Percentiles rank a stretch among this genome's conserved stretches.
Conservation (phyloP, 1,140 invertebrate genomes). For the Heliothis subflexa region DNA sequence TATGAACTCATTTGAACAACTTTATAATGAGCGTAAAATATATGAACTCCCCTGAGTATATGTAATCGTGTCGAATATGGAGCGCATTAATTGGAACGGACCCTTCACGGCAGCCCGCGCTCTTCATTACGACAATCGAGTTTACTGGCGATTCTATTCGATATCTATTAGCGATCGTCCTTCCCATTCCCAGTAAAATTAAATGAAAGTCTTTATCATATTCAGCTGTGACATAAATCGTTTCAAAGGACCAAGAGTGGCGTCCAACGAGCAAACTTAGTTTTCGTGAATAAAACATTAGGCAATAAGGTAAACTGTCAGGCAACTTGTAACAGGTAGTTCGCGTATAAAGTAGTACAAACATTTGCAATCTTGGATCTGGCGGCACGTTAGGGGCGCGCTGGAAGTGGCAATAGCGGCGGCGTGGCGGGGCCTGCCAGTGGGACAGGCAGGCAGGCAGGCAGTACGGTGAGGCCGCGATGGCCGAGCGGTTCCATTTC, state of each 20-base stretch:
- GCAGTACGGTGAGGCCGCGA: slow-evolving; percentile 6
- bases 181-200: slow-evolving; percentile 5
- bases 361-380: slow-evolving; percentile 17
- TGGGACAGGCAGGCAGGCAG: not conserved
- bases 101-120: slow-evolving; percentile 56
- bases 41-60: slow-evolving; percentile 45
- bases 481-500: slow-evolving; percentile 50
- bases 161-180: slow-evolving; percentile 39
- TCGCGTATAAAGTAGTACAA: slow-evolving; percentile 2
- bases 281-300: slow-evolving; percentile 23
- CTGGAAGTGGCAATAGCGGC: not conserved
- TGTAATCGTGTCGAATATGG: slow-evolving; percentile 63
- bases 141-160: slow-evolving; percentile 55
- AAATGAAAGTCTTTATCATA: slow-evolving; percentile 3
- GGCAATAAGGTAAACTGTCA: slow-evolving; percentile 2
- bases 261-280: not conserved
- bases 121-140: slow-evolving; percentile 65
- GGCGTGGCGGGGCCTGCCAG: too few relatives aligned
- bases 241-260: not conserved
- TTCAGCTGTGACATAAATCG: not conserved
- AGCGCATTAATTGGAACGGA: slow-evolving; percentile 66
- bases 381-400: not conserved
- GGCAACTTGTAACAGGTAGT: not conserved
- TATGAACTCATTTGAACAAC: slow-evolving; percentile 23
- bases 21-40: slow-evolving; percentile 56